Percentiles rank a stretch among this genome's conserved stretches.
Conservation (phyloP, 2,113 vertebrate species). For the Heteronetta atricapilla region DNA sequence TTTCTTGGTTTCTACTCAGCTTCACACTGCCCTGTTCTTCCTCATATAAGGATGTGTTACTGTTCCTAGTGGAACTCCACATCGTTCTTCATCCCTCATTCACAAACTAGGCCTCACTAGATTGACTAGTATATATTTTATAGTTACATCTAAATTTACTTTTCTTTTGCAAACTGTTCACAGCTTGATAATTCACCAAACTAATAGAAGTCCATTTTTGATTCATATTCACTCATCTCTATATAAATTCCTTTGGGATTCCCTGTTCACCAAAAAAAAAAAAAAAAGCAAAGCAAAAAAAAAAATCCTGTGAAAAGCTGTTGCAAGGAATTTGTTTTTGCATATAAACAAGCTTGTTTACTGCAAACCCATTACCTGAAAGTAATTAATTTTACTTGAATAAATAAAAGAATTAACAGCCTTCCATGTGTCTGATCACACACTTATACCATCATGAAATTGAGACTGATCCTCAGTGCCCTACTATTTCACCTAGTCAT, state of each 20-base stretch:
- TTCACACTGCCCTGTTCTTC: neutral
- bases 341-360: neutral
- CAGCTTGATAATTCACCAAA: neutral
- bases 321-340: neutral
- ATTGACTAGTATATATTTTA: neutral
- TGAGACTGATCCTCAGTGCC: neutral
- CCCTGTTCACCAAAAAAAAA: neutral
- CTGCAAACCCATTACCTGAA: fast-evolving
- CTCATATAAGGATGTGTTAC: neutral
- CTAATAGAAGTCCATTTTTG: neutral
- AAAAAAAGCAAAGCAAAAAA: neutral
- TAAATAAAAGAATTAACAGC: neutral
- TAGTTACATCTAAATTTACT: neutral
- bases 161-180: neutral
- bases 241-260: neutral
- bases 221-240: neutral
- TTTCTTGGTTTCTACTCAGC: neutral
- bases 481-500: neutral
- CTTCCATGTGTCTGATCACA: neutral
- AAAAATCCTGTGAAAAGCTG: neutral
- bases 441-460: neutral
- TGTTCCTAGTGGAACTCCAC: neutral
- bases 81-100: neutral
- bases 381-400: neutral
- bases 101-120: neutral